Conservation (phyloP, 2,797 vertebrate species). For the Lemur catta region DNA sequence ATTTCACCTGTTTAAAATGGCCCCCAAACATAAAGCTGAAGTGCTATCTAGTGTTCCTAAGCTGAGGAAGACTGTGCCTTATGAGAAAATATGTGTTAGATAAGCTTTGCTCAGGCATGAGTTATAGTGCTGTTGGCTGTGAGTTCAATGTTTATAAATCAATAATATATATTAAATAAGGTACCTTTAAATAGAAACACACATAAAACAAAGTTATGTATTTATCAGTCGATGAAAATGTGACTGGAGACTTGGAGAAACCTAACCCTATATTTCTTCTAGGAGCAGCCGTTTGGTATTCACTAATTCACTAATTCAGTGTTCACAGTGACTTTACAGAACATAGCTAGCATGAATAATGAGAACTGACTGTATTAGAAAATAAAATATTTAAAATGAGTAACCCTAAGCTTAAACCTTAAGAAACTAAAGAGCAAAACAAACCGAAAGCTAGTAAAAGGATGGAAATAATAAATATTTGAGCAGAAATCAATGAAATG, state of each 20-base stretch:
- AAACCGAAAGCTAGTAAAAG: conserved; percentile 3
- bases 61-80: background rate
- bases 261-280: background rate
- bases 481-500: conserved; percentile 22
- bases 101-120: background rate
- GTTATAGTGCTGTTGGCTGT: background rate
- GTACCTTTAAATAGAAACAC: background rate
- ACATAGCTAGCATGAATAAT: background rate
- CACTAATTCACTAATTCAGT: background rate
- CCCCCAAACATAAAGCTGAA: background rate
- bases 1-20: background rate
- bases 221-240: background rate
- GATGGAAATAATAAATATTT: background rate
- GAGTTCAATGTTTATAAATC: conserved; percentile 6
- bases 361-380: background rate
- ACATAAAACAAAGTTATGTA: background rate
- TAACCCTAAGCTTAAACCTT: background rate
- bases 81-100: conserved; percentile 14
- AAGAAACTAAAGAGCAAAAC: background rate
- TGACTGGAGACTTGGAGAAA: background rate
- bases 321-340: background rate
- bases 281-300: background rate
- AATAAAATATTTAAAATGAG: background rate
- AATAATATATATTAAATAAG: background rate
- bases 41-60: background rate